Evolutionary conservation across 92 coral and sea anemone genomes (phyloP), one percentile per base, ranked within the genome.

Genomic region (Anthopleura xanthogrammica): DNA sequence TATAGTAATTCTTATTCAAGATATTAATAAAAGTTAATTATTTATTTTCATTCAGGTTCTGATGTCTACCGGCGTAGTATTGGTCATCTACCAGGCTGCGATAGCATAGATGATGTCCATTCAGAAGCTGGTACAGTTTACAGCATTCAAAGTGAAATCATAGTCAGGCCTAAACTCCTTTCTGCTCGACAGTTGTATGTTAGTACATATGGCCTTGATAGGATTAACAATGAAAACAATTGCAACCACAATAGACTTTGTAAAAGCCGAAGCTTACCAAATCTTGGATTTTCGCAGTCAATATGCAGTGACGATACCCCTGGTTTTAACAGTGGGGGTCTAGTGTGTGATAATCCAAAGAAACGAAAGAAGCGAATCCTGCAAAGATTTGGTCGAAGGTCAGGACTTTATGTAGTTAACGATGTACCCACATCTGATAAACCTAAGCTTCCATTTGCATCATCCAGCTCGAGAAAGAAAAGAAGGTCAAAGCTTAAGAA

Each of bases 351-450:
- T 16, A 85, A 85, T 46, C 91, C 89, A 2, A 88, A 92, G 71
- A 88, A 87, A 66, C 86, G 86, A 52, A 82, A 64, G 57, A 91
- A 90, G 82, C 92, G 90, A 62, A 91, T 92, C 76, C 86, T 89
- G 52, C 82, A 90, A 22, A 90, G 93, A 70, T 92, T 94, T 89
- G 95, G 95, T 52, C 91, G 96, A 12, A 84, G 98, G 77, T 94
- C 99, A 60, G 98, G 99, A 80, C 89, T 94, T 43, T 97, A 97
- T 70, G 87, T 92, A 40, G 99, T 97, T 36, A 97, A 94, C 83
- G 98, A 94, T 54, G 76, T 84, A 55, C 92, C 98, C 9, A 87
- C 76, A 19, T 70, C 90, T 65, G 90, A 86, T 46, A 93, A 93
- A 71, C 98, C 94, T 12, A 85, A 86, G 62, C 89, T 86, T 22